phyloP scores from a whole-genome alignment of 2,797 vertebrate genomes.

The Melopsittacus undulatus region DNA sequence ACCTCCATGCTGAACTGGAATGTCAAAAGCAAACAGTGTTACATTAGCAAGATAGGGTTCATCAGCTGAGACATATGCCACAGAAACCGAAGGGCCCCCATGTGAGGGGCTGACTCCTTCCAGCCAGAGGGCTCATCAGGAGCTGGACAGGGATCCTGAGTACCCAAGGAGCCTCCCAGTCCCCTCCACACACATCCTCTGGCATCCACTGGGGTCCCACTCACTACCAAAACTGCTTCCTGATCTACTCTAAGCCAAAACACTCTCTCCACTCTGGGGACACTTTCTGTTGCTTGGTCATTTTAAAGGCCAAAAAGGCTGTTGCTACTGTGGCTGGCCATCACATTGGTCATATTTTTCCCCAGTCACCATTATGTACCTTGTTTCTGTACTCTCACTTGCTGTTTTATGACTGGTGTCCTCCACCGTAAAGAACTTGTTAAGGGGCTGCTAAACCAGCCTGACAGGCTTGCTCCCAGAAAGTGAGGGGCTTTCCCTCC shows the following conservation, averaged over 20 bases:
- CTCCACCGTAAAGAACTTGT: background rate
- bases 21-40: background rate
- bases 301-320: background rate
- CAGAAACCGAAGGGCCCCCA: background rate
- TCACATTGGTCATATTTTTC: background rate
- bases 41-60: accelerated
- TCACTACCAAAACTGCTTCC: background rate
- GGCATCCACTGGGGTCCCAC: background rate
- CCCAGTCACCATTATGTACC: background rate
- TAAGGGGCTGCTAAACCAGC: background rate
- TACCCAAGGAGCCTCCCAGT: accelerated
- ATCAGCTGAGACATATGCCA: background rate
- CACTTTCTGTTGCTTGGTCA: background rate
- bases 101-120: accelerated
- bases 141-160: background rate
- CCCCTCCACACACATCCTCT: accelerated
- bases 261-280: background rate
- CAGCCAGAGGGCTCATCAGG: background rate
- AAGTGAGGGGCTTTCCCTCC: background rate
- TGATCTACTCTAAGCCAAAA: background rate
- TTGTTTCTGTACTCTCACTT: background rate
- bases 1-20: background rate
- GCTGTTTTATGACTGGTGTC: background rate
- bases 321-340: background rate
- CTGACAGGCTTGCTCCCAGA: background rate